A percentile compares a stretch with the other conserved stretches of the same genome.
phyloP scores from a whole-genome alignment of 2,888 invertebrate genomes.

The Netelia virgata region DNA sequence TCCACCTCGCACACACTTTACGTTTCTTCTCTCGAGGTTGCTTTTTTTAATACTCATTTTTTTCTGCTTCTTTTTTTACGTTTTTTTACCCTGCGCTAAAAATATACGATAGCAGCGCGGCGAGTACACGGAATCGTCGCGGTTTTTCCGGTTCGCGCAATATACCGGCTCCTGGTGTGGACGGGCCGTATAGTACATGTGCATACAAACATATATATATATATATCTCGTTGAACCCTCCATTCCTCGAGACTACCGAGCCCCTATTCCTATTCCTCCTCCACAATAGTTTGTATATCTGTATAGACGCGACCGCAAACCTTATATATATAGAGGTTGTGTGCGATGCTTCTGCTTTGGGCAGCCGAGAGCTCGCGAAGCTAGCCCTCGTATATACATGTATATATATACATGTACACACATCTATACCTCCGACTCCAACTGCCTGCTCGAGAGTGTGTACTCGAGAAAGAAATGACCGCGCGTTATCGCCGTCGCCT shows the following conservation, averaged over 20 bases:
- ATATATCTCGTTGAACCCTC: slow-evolving; percentile 1
- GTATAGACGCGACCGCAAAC: slow-evolving; percentile 7
- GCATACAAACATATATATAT: neutral
- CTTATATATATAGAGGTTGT: slow-evolving; percentile 11
- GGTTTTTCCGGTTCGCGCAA: slow-evolving; percentile 67
- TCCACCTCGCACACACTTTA: slow-evolving; percentile 69
- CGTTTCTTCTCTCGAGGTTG: slow-evolving; percentile 81
- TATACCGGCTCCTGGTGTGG: slow-evolving; percentile 65
- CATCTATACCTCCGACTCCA: slow-evolving; percentile 13
- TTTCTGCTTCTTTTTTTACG: slow-evolving; percentile 49
- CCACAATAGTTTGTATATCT: slow-evolving; percentile 49
- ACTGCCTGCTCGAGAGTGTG: slow-evolving; percentile 50
- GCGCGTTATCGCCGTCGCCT: slow-evolving; percentile 70
- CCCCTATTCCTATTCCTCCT: slow-evolving; percentile 23
- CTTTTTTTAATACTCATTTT: slow-evolving; percentile 44
- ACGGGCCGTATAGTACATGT: slow-evolving; percentile 61
- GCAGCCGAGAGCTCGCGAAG: slow-evolving; percentile 41
- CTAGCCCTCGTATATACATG: slow-evolving; percentile 2
- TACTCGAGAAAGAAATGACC: slow-evolving; percentile 66
- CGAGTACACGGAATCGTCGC: slow-evolving; percentile 64
- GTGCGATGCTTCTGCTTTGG: slow-evolving; percentile 53
- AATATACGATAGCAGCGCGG: slow-evolving; percentile 64
- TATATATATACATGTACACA: neutral
- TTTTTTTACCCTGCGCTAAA: slow-evolving; percentile 68
- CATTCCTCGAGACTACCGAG: slow-evolving; percentile 6